These are phyloP conservation scores for Thymallus thymallus DNA, from an alignment of 2,113 vertebrate genomes.

Conservation along the genomic window DNA sequence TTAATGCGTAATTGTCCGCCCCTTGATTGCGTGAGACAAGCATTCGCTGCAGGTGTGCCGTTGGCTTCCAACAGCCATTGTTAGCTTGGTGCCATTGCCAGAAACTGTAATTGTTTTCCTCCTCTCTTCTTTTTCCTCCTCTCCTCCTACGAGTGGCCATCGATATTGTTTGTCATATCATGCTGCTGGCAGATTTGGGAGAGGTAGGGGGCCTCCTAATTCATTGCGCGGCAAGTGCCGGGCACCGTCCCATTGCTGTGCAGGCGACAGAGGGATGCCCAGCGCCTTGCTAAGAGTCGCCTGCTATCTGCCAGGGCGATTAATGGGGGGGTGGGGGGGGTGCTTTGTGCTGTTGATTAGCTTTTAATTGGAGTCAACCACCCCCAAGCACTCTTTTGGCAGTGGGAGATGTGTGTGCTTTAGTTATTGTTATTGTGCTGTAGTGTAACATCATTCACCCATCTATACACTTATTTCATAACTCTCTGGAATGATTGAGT, in stretches of 20 bases:
- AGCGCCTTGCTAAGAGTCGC: neutral
- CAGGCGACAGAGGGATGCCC: neutral
- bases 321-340: neutral
- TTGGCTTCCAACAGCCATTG: slow-evolving; percentile 17
- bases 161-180: slow-evolving; percentile 29
- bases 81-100: slow-evolving; percentile 15
- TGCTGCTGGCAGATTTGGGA: slow-evolving; percentile 33
- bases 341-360: slow-evolving; percentile 27
- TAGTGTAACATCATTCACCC: neutral
- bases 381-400: slow-evolving; percentile 23
- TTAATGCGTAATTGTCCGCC: slow-evolving; percentile 11
- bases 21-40: slow-evolving; percentile 15
- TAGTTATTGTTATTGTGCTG: slow-evolving; percentile 27
- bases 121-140: slow-evolving; percentile 11
- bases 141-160: slow-evolving; percentile 25
- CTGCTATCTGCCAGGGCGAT: slow-evolving; percentile 29
- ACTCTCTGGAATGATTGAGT: neutral
- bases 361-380: slow-evolving; percentile 31
- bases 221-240: neutral
- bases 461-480: neutral
- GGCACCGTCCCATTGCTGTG: neutral
- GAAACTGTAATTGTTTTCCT: slow-evolving; percentile 1
- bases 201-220: neutral
- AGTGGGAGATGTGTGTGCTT: slow-evolving; percentile 26
- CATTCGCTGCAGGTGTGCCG: slow-evolving; percentile 12